phyloP scores from a whole-genome alignment of 2,888 invertebrate species.

The Cryptops parisi region DNA sequence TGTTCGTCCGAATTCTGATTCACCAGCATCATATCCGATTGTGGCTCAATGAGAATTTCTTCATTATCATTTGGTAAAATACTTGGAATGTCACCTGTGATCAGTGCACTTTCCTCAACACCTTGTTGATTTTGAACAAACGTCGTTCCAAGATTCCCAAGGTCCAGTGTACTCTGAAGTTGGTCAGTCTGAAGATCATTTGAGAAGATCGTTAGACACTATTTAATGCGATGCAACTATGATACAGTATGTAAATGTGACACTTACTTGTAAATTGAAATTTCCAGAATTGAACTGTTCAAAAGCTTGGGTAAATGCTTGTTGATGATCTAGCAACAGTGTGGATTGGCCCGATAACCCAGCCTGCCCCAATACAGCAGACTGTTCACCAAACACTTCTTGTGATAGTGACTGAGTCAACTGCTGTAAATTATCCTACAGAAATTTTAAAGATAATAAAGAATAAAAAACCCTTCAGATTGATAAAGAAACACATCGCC shows the following conservation, averaged over 20 bases:
- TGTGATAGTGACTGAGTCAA: conserved; percentile 27
- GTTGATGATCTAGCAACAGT: conserved; percentile 7
- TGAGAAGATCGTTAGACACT: too few relatives aligned
- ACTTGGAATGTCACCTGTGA: conserved; percentile 1
- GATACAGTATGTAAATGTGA: too few relatives aligned
- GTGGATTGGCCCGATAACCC: neutral
- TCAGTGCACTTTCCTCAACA: conserved; percentile 4
- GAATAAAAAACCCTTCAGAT: neutral
- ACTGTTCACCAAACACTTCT: conserved; percentile 24
- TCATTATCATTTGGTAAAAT: neutral
- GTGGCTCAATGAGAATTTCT: neutral
- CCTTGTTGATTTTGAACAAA: conserved; percentile 2
- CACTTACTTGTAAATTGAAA: conserved; percentile 7
- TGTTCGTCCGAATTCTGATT: conserved; percentile 4
- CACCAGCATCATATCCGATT: conserved; percentile 4
- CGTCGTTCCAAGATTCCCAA: conserved; percentile 8
- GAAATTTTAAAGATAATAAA: neutral
- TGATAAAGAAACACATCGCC: neutral
- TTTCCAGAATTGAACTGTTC: conserved; percentile 7
- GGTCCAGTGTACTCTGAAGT: conserved; percentile 12
- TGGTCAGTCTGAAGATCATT: conserved; percentile 15
- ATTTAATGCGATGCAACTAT: too few relatives aligned
- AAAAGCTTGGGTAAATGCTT: conserved; percentile 12
- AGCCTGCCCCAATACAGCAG: neutral
- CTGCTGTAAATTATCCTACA: conserved; percentile 20